Percentiles rank a stretch among this genome's conserved stretches.
phyloP scores from a whole-genome alignment of 2,888 invertebrate genomes.

The Enchytraeus crypticus region DNA sequence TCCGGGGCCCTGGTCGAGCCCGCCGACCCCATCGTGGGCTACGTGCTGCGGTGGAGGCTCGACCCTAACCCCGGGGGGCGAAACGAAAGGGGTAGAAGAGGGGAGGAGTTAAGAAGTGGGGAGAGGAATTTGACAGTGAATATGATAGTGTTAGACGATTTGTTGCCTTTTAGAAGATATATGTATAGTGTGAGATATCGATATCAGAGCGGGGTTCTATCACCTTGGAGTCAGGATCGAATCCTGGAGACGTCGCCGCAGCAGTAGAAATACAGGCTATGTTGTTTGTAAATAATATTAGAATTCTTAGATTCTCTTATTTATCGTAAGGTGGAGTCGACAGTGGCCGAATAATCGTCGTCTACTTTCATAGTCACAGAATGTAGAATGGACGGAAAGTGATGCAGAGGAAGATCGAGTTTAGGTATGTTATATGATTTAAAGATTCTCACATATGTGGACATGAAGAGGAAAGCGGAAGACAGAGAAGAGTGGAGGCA shows the following conservation, averaged over 20 bases:
- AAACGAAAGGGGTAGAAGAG: not conserved
- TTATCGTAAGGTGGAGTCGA: no score
- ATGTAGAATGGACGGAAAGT: no score
- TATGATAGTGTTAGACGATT: slow-evolving; percentile 64
- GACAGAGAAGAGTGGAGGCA: no score
- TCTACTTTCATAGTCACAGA: no score
- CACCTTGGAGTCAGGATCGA: slow-evolving; percentile 10
- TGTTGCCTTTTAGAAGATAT: slow-evolving; percentile 73
- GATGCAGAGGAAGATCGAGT: no score
- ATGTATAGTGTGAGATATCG: slow-evolving; percentile 71
- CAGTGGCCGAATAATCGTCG: no score
- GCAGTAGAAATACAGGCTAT: no score
- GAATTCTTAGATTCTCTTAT: no score
- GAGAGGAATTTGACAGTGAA: slow-evolving; percentile 6
- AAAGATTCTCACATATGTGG: no score
- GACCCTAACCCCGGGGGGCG: slow-evolving; percentile 3
- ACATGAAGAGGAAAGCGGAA: no score
- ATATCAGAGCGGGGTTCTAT: not conserved
- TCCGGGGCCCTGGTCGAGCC: not conserved
- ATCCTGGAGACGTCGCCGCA: slow-evolving; percentile 10
- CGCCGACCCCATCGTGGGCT: not conserved
- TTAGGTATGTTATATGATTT: no score
- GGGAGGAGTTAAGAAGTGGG: not conserved
- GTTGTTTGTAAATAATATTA: no score
- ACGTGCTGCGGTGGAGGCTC: not conserved